Conservation (phyloP, 2,797 vertebrate genomes). For the Phrynocephalus forsythii region DNA sequence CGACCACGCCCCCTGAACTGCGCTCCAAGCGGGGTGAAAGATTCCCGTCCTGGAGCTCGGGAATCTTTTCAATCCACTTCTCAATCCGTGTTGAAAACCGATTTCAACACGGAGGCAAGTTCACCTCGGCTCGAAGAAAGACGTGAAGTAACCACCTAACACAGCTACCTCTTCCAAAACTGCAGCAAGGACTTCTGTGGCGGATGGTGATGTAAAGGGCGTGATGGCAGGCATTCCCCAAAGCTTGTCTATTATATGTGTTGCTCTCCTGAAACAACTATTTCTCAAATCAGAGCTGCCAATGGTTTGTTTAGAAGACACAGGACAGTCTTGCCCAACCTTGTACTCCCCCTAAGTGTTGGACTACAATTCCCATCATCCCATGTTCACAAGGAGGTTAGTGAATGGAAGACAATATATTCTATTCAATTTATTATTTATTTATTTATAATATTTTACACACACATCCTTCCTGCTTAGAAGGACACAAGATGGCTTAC, state of each 20-base stretch:
- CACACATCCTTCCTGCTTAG: too few species aligned
- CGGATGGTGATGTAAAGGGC: constrained; percentile 1
- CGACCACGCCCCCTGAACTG: too few species aligned
- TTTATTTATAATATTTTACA: too few species aligned
- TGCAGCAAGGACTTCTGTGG: neutral
- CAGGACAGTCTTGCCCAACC: neutral
- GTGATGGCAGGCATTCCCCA: neutral
- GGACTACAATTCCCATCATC: neutral
- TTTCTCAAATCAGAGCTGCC: neutral
- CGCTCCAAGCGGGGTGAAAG: too few species aligned
- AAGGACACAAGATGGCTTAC: too few species aligned
- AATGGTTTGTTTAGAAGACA: neutral
- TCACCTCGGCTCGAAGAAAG: too few species aligned
- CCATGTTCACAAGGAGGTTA: neutral
- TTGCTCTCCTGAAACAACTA: neutral
- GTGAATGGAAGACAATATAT: too few species aligned
- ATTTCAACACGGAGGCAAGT: too few species aligned
- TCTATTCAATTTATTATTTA: neutral
- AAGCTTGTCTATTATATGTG: neutral
- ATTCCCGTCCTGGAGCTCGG: too few species aligned
- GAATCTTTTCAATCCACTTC: too few species aligned
- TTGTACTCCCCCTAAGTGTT: neutral
- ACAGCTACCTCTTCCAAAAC: neutral
- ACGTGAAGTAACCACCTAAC: too few species aligned
- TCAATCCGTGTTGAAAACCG: too few species aligned